Percentiles rank a stretch among this genome's conserved stretches.
Conservation (phyloP, 2,888 invertebrate species). For the Stenotaenia linearis region DNA sequence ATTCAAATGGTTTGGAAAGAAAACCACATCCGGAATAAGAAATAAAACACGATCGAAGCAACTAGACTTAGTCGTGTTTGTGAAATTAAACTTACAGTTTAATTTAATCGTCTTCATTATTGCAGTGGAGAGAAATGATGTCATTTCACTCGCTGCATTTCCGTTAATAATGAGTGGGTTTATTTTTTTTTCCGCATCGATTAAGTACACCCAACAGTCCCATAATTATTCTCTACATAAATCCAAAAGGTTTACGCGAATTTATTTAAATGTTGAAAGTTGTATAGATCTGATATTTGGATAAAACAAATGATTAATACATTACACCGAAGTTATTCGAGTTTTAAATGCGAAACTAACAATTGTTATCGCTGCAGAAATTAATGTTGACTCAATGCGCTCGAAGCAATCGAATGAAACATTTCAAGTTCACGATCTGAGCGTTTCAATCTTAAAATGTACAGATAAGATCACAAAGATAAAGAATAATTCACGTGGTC, state of each 20-base stretch:
- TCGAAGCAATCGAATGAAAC: neutral
- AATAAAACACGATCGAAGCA: conserved; percentile 4
- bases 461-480: neutral
- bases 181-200: neutral
- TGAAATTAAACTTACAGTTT: neutral
- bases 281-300: too few relatives aligned
- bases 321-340: too few relatives aligned
- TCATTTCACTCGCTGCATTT: neutral
- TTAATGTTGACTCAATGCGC: neutral
- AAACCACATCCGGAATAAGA: conserved; percentile 9
- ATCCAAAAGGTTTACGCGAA: too few relatives aligned
- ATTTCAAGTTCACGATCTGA: neutral
- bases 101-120: neutral
- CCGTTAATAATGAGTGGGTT: neutral
- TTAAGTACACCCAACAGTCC: neutral
- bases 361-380: neutral
- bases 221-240: neutral
- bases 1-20: neutral
- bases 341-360: too few relatives aligned
- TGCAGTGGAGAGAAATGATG: neutral
- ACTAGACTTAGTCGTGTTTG: neutral
- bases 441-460: neutral
- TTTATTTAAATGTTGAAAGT: too few relatives aligned
- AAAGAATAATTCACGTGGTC: neutral
- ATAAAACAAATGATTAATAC: too few relatives aligned